Evolutionary conservation across 1,140 invertebrate species (phyloP), one percentile per base, ranked within the genome.

Genomic region (Drosophila sp.): DNA sequence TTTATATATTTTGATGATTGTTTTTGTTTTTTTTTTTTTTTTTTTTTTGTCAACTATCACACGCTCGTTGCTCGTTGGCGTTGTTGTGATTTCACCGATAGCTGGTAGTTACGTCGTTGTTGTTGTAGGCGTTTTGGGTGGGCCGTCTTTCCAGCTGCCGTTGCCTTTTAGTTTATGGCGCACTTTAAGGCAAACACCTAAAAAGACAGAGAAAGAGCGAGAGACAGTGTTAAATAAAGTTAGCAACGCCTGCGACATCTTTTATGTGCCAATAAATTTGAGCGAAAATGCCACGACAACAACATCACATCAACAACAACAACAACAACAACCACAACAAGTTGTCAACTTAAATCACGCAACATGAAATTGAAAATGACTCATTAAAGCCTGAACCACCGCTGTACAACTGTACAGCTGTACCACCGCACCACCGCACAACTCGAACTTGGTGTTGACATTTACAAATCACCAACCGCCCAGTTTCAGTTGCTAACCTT

Each of bases 141-240:
- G 75, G 74, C 77, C 56, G 69, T 66, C 36, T 41, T 27, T 51
- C 34, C 64, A 67, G 57, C 56, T 69, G 67, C 61, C 57, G 67
- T 62, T 78, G 74, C 56, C 62, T 73, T 87, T 78, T 89, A 74
- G 82, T 82, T 87, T 89, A 87, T 86, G 82, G 81, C 82, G 72
- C 82, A 87, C 82, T 89, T 89, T 83, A 89, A 89, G 76, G 72
- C 76, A 79, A 82, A 87, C 72, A 87, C 83, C 83, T 89, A 87
- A 87, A 86, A 83, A 58, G 29, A 69, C 38, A 71, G 32, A 58
- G 54, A 59, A 32, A 80, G 38, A 76, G 56, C 71, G 64, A 64
- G 51, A 73, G 21, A 63, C 69, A 56, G 51, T 57, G 76, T 86
- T 83, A 89, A 87, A 82, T 83, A 89, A 89, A 89, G 83, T 87